These are phyloP conservation scores for Stenichneumon culpator DNA, from an alignment of 2,888 invertebrate species.

Conservation along the genomic window DNA sequence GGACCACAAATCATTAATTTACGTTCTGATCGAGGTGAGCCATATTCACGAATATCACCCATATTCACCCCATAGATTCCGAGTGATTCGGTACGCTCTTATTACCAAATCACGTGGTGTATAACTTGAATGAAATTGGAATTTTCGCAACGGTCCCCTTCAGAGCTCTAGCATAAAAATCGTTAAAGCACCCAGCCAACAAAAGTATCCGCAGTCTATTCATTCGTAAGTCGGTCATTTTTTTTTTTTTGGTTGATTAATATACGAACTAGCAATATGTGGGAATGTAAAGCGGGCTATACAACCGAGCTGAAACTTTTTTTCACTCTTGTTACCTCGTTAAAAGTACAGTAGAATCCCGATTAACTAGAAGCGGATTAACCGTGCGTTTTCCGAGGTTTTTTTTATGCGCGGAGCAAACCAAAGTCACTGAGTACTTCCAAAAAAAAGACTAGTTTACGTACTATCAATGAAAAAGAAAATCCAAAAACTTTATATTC, in stretches of 20 bases:
- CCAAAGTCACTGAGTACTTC: no score
- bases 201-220: constrained; percentile 11
- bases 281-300: neutral
- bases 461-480: no score
- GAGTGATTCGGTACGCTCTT: neutral
- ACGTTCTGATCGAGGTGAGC: no score
- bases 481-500: no score
- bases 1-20: no score
- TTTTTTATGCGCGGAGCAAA: no score
- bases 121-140: constrained; percentile 49
- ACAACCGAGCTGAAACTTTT: neutral
- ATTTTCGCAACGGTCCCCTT: constrained; percentile 41
- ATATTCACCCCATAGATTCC: neutral
- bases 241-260: neutral
- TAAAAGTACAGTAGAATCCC: no score
- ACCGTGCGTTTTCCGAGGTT: no score
- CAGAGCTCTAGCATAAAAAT: constrained; percentile 11
- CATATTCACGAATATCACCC: no score
- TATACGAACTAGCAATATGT: constrained; percentile 1
- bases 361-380: no score
- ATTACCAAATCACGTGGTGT: neutral
- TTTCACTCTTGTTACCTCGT: constrained; percentile 31
- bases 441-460: no score
- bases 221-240: constrained; percentile 28
- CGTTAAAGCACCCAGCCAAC: neutral